A percentile compares a stretch with the other conserved stretches of the same genome.
Evolutionary conservation across 2,888 invertebrate genomes (phyloP).

Genomic region (Xestia sexstrigata): DNA sequence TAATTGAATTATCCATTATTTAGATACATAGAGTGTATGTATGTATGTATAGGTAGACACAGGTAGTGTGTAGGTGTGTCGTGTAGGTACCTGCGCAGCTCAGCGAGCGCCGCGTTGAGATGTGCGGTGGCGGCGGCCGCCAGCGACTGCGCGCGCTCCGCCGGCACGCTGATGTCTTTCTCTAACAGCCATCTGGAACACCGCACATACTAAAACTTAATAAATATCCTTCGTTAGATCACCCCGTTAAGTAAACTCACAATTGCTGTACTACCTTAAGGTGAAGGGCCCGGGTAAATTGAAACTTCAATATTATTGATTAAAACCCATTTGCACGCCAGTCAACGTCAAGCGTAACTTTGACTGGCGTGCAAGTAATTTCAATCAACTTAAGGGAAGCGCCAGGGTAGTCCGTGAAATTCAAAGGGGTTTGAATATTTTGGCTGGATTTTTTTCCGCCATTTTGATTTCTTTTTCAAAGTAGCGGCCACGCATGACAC

Average conservation of each 20-base stretch:
- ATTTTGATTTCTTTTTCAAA: no score
- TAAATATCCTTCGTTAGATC: not conserved
- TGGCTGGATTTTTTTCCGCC: no score
- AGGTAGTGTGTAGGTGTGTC: not conserved
- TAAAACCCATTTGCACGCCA: not conserved
- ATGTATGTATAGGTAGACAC: not conserved
- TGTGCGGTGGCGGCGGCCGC: slow-evolving; percentile 97
- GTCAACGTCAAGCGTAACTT: not conserved
- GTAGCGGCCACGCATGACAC: no score
- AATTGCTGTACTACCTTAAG: not conserved
- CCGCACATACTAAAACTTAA: not conserved
- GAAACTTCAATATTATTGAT: not conserved
- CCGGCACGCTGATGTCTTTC: slow-evolving; percentile 96
- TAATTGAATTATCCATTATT: not conserved
- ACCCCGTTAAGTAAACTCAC: not conserved
- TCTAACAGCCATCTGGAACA: slow-evolving; percentile 93
- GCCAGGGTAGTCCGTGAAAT: no score
- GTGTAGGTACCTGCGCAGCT: slow-evolving; percentile 93
- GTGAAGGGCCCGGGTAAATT: not conserved
- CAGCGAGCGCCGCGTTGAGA: slow-evolving; percentile 94
- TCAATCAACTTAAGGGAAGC: not conserved
- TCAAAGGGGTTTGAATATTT: no score
- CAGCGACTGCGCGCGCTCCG: slow-evolving; percentile 97
- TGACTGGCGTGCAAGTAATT: not conserved
- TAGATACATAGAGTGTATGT: not conserved